phyloP scores from a whole-genome alignment of 92 coral and sea anemone genomes.

The Umimayanthus kanabou region DNA sequence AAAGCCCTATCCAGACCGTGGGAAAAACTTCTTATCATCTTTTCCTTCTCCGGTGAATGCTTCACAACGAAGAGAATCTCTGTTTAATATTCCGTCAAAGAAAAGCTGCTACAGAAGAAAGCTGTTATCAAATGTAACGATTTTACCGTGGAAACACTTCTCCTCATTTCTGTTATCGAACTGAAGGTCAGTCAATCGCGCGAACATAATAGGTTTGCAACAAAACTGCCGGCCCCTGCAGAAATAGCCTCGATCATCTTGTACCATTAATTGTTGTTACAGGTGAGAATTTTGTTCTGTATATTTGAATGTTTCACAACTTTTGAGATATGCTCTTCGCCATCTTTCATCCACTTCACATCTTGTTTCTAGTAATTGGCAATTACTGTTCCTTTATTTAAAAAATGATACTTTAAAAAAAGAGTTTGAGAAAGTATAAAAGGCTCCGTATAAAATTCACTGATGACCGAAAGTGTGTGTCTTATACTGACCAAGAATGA shows the following conservation, averaged over 20 bases:
- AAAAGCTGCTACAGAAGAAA: constrained; percentile 7
- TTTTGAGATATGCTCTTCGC: neutral
- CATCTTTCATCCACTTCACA: neutral
- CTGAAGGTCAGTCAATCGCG: neutral
- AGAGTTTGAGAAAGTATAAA: too few species aligned
- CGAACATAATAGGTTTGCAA: neutral
- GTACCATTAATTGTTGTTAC: neutral
- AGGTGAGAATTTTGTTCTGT: neutral
- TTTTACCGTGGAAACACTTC: neutral
- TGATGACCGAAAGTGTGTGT: neutral
- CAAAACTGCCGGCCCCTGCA: neutral
- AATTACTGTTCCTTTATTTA: too few species aligned
- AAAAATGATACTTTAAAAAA: too few species aligned
- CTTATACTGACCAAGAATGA: neutral
- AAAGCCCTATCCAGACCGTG: constrained; percentile 32
- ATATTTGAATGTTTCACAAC: neutral
- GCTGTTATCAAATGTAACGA: neutral
- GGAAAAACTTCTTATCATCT: constrained; percentile 3
- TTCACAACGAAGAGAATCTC: neutral
- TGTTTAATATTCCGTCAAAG: constrained; percentile 11
- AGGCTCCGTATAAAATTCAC: too few species aligned
- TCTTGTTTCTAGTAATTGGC: neutral
- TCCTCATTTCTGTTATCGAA: neutral
- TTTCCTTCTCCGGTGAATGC: neutral
- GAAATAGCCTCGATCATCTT: neutral